Evolutionary conservation across 2,888 invertebrate species (phyloP).

Genomic region (Tubulanus polymorphus): DNA sequence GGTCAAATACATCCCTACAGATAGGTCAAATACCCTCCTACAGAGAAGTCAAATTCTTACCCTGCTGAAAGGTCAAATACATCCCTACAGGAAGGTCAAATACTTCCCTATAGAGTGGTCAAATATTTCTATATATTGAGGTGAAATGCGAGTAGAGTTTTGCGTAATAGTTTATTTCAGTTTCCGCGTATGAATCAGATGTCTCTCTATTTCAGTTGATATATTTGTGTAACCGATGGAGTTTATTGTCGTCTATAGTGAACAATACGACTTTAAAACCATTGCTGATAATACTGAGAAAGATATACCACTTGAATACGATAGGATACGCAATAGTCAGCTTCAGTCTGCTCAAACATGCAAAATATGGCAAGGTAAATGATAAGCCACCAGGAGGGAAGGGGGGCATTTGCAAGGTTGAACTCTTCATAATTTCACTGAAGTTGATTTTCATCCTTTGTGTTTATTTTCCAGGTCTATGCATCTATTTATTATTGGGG

Average conservation of each 20-base stretch:
- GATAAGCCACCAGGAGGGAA: neutral
- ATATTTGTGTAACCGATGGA: constrained; percentile 15
- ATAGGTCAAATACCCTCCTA: no score
- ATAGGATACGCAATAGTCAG: constrained; percentile 43
- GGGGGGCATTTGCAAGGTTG: neutral
- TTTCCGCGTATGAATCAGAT: neutral
- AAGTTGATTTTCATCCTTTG: neutral
- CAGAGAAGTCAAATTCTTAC: no score
- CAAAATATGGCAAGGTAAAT: constrained; percentile 34
- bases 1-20: no score
- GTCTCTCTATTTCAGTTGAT: constrained; percentile 21
- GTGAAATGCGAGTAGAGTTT: no score
- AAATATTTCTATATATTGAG: no score
- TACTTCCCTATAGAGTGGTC: no score
- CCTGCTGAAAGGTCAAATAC: no score
- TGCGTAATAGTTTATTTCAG: no score
- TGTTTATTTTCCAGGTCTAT: constrained; percentile 26
- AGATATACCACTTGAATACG: constrained; percentile 29
- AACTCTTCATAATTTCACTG: neutral
- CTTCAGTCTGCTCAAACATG: constrained; percentile 37
- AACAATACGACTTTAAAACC: constrained; percentile 16
- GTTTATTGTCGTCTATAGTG: constrained; percentile 9
- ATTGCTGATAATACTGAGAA: constrained; percentile 30
- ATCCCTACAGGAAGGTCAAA: no score
- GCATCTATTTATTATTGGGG: constrained; percentile 28